Evolutionary conservation across 2,113 vertebrate species (phyloP).

Genomic region (Notarius lentiginosus): DNA sequence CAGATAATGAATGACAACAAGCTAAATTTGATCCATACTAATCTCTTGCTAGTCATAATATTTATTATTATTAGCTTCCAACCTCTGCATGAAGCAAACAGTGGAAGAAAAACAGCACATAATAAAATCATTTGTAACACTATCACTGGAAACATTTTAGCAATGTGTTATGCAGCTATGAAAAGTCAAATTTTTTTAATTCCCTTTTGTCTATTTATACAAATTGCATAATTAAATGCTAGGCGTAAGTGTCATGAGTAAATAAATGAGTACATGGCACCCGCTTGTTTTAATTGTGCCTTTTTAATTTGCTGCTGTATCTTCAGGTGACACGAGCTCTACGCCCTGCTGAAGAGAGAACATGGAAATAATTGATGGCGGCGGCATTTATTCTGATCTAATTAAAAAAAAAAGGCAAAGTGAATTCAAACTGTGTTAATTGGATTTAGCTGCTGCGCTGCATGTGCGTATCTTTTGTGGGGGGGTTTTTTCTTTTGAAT

Average conservation of each 20-base stretch:
- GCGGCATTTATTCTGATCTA: slow-evolving; percentile 32
- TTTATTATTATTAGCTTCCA: neutral
- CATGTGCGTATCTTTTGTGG: neutral
- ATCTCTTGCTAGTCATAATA: neutral
- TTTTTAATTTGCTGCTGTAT: slow-evolving; percentile 41
- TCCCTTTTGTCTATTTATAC: neutral
- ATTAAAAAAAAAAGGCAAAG: slow-evolving; percentile 33
- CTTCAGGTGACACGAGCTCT: slow-evolving; percentile 41
- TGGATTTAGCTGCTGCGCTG: slow-evolving; percentile 14
- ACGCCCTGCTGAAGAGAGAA: slow-evolving; percentile 36
- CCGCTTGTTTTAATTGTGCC: slow-evolving; percentile 40
- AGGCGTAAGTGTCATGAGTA: slow-evolving; percentile 12
- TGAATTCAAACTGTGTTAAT: slow-evolving; percentile 29
- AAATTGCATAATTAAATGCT: slow-evolving; percentile 24
- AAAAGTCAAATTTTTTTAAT: neutral
- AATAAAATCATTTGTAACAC: neutral
- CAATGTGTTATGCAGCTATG: too few relatives aligned
- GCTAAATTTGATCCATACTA: neutral
- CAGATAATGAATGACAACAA: neutral
- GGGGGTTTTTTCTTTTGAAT: neutral
- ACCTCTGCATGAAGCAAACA: neutral
- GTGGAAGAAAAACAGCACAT: neutral
- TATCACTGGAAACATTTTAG: neutral
- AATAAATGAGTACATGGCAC: slow-evolving; percentile 30
- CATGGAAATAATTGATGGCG: slow-evolving; percentile 42